Percentiles rank a stretch among this genome's conserved stretches.
Conservation (phyloP, 1,140 invertebrate species). For the Lanistes nyassanus region DNA sequence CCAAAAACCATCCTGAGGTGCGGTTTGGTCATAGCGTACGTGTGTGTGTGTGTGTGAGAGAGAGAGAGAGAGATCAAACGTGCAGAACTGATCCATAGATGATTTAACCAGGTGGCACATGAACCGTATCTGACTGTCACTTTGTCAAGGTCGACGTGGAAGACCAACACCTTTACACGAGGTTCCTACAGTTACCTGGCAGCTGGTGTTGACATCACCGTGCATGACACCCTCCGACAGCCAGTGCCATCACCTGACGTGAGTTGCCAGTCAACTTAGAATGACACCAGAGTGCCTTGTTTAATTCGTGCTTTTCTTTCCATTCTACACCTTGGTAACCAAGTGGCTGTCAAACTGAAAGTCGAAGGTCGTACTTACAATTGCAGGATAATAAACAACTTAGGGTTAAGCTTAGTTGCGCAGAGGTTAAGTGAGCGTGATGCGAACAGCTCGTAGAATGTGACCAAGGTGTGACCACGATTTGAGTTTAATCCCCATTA, state of each 20-base stretch:
- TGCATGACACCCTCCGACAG: not conserved
- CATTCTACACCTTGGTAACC: no score
- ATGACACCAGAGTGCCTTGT: no score
- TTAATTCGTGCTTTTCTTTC: no score
- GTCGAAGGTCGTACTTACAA: not conserved
- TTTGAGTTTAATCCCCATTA: no score
- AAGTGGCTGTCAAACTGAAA: not conserved
- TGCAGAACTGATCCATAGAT: not conserved
- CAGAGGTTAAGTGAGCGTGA: not conserved
- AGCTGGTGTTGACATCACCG: not conserved
- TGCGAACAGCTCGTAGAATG: not conserved
- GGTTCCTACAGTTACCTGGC: conserved; percentile 22
- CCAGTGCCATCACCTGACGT: conserved; percentile 12
- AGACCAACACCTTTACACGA: conserved; percentile 1
- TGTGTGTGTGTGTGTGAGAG: not conserved
- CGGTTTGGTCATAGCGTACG: not conserved
- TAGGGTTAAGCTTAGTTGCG: not conserved
- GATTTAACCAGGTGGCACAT: not conserved
- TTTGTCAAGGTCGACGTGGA: conserved; percentile 11
- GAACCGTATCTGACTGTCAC: not conserved
- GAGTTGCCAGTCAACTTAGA: not conserved
- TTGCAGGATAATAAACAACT: not conserved
- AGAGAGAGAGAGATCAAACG: not conserved
- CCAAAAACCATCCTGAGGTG: not conserved
- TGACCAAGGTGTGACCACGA: no score